Evolutionary conservation across 2,113 vertebrate genomes (phyloP).

Genomic region (Neoarius graeffei): DNA sequence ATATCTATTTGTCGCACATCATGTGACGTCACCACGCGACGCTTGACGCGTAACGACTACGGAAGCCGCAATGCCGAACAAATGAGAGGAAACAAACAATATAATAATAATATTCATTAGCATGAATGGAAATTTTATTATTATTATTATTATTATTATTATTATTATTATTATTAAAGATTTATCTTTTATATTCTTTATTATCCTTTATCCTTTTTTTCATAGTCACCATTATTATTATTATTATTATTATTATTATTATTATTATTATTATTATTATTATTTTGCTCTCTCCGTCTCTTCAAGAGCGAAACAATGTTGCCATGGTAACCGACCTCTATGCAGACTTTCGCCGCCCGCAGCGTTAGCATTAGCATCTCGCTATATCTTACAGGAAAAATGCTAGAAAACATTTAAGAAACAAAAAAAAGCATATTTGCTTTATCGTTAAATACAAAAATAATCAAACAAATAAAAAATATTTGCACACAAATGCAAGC

Average conservation of each 20-base stretch:
- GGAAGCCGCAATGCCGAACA: background rate
- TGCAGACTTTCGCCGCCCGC: background rate
- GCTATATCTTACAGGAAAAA: too few relatives aligned
- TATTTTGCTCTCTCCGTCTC: background rate
- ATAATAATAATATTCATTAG: too few relatives aligned
- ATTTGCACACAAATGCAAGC: background rate
- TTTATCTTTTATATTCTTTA: background rate
- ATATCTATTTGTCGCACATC: background rate
- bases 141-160: too few relatives aligned
- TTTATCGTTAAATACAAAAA: too few relatives aligned
- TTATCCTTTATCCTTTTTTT: background rate
- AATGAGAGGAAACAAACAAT: background rate
- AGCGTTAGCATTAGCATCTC: background rate
- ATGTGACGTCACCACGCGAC: background rate
- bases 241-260: too few relatives aligned
- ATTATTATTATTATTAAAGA: too few relatives aligned
- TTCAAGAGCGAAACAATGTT: background rate
- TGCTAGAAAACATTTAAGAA: background rate
- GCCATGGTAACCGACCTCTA: constrained; percentile 1
- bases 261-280: too few relatives aligned
- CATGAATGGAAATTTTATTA: background rate
- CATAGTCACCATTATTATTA: background rate
- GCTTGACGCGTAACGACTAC: too few relatives aligned
- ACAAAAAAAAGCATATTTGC: background rate
- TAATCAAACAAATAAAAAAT: background rate